A percentile compares a stretch with the other conserved stretches of the same genome.
Conservation (phyloP, 2,113 vertebrate species). For the Grallaria varia region DNA sequence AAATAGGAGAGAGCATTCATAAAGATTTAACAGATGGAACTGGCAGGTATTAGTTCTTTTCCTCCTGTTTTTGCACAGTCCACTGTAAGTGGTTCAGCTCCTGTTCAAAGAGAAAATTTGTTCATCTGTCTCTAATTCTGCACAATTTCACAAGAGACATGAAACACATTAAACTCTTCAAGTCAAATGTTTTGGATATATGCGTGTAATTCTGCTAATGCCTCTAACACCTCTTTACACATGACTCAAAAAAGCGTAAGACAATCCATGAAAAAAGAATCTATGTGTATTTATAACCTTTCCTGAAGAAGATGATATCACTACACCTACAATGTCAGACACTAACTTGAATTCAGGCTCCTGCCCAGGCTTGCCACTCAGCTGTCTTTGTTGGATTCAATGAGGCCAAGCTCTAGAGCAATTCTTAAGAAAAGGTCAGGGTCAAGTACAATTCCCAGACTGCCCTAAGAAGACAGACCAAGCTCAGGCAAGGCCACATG, state of each 20-base stretch:
- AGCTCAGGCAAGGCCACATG: neutral
- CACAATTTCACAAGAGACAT: neutral
- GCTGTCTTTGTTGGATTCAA: neutral
- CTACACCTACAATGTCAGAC: neutral
- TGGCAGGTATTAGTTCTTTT: neutral
- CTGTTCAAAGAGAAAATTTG: neutral
- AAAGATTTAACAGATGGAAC: neutral
- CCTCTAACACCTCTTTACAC: neutral
- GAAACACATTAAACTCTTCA: neutral
- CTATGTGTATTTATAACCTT: neutral
- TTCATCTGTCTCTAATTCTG: neutral
- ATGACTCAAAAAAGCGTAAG: neutral
- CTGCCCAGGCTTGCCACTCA: neutral
- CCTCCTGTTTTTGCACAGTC: neutral
- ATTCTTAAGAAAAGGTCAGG: neutral
- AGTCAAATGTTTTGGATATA: neutral
- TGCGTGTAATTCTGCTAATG: neutral
- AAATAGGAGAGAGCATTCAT: neutral
- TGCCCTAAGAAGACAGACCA: neutral
- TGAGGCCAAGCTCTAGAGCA: neutral
- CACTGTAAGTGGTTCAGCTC: neutral
- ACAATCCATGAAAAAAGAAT: neutral
- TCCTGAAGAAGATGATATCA: neutral
- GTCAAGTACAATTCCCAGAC: neutral
- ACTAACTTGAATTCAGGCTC: neutral